Percentiles rank a stretch among this genome's conserved stretches.
Evolutionary conservation across 1,140 invertebrate species (phyloP).

Genomic region (Ptiloglossa arizonensis): DNA sequence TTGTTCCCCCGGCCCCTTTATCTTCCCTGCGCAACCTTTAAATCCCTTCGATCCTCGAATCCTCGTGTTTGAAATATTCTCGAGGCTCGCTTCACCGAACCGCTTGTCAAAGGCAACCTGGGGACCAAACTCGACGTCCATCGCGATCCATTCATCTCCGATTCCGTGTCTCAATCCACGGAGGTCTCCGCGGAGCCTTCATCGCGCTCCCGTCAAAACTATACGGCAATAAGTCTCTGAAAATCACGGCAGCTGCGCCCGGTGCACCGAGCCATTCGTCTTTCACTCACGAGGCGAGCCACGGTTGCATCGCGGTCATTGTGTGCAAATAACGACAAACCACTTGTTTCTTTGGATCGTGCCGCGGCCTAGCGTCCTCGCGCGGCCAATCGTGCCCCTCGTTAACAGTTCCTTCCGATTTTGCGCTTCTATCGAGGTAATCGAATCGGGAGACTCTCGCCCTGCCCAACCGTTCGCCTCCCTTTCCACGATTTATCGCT

Average conservation of each 20-base stretch:
- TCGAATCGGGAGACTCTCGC: not conserved
- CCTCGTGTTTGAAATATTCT: not conserved
- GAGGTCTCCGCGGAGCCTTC: no score
- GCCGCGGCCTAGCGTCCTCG: conserved; percentile 19
- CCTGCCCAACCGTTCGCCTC: not conserved
- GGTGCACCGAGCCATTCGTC: conserved; percentile 29
- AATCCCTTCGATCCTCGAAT: not conserved
- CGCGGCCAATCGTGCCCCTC: conserved; percentile 36
- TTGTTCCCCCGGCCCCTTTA: no score
- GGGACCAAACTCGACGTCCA: not conserved
- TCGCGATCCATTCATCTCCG: conserved; percentile 31
- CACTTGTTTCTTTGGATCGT: conserved; percentile 43
- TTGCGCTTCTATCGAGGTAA: conserved; percentile 25
- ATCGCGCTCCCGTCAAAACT: conserved; percentile 23
- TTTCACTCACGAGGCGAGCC: conserved; percentile 27
- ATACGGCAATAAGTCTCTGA: conserved; percentile 33
- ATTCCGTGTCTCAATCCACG: conserved; percentile 17
- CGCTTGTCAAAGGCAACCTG: not conserved
- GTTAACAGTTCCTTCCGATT: conserved; percentile 49
- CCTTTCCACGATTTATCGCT: conserved; percentile 15
- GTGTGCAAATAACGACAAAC: conserved; percentile 54
- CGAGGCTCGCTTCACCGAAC: no score
- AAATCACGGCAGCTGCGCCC: conserved; percentile 17
- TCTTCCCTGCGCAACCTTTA: not conserved
- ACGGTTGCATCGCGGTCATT: conserved; percentile 22